Evolutionary conservation across 2,797 vertebrate species (phyloP), one percentile per base, ranked within the genome.

Genomic region (Thalassophryne amazonica): DNA sequence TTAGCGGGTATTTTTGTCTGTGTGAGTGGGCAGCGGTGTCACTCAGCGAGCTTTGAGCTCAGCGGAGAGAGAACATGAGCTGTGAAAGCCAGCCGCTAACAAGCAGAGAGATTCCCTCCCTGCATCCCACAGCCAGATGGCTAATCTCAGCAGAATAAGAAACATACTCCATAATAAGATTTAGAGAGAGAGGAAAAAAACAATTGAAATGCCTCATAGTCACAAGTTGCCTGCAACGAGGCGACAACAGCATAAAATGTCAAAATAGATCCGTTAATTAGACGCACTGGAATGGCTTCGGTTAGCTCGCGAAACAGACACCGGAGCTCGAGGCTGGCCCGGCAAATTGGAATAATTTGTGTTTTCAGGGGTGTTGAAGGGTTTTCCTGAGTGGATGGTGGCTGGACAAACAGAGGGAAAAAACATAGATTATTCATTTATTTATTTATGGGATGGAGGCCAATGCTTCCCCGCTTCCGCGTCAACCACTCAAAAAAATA

Each of bases 11-110:
- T 85, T 86, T 86, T 80, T 76, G 85, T 89, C 80, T 78, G 71
- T 73, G 76, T 69, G 78, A 86, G 84, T 86, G 86, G 81, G 86
- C 76, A 85, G 80, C 60, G 29, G 84, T 88, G 80, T 89, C 79
- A 82, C 75, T 86, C 86, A 78, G 69, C 61, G 28, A 70, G 73
- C 82, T 88, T 78, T 82, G 75, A 86, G 83, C 77, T 69, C 69
- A 71, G 80, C 63, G 18, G 73, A 74, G 78, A 80, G 76, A 76
- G 81, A n/a, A n/a, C n/a, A n/a, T n/a, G n/a, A 82, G 73, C 79
- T 79, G 78, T 80, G 76, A 84, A 85, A 86, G 60, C 83, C 62
- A 84, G 79, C 73, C 70, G 52, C 80, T 88, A 89, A 87, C 73
- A 80, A 90, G 84, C 81, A 80, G 67, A 78, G 71, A 83, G 70